These are phyloP conservation scores for Tribolium freemani DNA, from an alignment of 2,888 invertebrate species.

Conservation along the genomic window DNA sequence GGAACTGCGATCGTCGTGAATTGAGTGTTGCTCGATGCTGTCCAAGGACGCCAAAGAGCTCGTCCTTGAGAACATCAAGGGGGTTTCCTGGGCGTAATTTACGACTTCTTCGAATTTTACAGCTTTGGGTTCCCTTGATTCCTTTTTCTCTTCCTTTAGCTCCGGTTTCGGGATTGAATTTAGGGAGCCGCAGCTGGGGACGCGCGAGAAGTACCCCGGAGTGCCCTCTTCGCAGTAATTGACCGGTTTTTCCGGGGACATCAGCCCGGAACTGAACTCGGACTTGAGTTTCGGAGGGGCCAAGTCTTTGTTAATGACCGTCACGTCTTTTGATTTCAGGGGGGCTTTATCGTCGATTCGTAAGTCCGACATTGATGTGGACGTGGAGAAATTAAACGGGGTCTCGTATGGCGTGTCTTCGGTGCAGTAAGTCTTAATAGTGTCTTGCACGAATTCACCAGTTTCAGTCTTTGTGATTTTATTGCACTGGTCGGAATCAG, in stretches of 20 bases:
- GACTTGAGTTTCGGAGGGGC: conserved; percentile 50
- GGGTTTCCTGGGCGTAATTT: conserved; percentile 90
- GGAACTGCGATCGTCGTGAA: conserved; percentile 87
- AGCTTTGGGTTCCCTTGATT: conserved; percentile 68
- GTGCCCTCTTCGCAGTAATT: conserved; percentile 92
- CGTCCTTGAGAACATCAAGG: conserved; percentile 94
- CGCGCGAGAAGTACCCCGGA: conserved; percentile 82
- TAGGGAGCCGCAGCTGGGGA: conserved; percentile 71
- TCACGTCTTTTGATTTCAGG: conserved; percentile 42
- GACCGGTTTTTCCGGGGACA: conserved; percentile 84
- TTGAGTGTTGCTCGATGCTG: conserved; percentile 86
- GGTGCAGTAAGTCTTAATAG: conserved; percentile 91
- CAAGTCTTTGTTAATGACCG: conserved; percentile 38
- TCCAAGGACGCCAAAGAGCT: conserved; percentile 93
- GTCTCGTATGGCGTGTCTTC: conserved; percentile 90
- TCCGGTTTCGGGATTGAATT: conserved; percentile 56
- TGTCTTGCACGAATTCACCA: conserved; percentile 76
- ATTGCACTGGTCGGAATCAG: conserved; percentile 70
- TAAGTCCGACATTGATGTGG: conserved; percentile 89
- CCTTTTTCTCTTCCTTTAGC: conserved; percentile 28
- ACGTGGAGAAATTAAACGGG: conserved; percentile 86
- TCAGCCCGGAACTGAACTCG: conserved; percentile 75
- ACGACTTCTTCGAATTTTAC: conserved; percentile 76
- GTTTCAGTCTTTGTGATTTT: conserved; percentile 57
- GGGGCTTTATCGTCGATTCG: conserved; percentile 67